Percentiles rank a stretch among this genome's conserved stretches.
Evolutionary conservation across 2,797 vertebrate genomes (phyloP).

Genomic region (Aldrovandia affinis): DNA sequence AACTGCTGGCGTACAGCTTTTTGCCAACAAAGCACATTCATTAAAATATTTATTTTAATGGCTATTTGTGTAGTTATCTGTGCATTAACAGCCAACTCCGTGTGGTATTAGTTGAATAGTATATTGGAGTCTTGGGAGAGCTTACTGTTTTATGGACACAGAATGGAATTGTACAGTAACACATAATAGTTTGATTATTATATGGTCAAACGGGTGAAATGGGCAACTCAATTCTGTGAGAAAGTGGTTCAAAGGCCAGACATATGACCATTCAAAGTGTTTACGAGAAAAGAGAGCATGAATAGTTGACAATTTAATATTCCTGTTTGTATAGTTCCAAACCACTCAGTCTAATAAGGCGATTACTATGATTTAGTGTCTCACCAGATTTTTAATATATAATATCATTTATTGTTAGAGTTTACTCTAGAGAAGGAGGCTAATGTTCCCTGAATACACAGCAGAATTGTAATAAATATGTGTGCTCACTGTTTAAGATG

Average conservation of each 20-base stretch:
- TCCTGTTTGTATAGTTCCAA: no score
- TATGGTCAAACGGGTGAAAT: no score
- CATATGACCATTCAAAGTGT: background rate
- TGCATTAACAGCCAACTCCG: background rate
- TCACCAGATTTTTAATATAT: background rate
- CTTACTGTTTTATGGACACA: background rate
- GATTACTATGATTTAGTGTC: background rate
- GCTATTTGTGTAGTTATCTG: background rate
- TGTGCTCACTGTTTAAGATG: background rate
- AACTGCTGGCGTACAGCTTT: conserved; percentile 29
- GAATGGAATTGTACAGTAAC: background rate
- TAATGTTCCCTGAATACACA: no score
- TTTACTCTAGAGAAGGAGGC: no score
- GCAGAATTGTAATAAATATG: background rate
- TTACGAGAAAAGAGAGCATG: background rate
- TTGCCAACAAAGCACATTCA: conserved; percentile 29
- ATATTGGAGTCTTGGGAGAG: background rate
- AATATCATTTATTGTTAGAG: no score
- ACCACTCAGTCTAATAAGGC: background rate
- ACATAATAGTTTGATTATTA: background rate
- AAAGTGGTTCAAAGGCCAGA: no score
- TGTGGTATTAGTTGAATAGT: background rate
- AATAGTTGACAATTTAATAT: no score
- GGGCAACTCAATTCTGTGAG: no score
- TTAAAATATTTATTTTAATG: conserved; percentile 11